Evolutionary conservation across 2,797 vertebrate species (phyloP).

Genomic region (Enteromius treurensis): DNA sequence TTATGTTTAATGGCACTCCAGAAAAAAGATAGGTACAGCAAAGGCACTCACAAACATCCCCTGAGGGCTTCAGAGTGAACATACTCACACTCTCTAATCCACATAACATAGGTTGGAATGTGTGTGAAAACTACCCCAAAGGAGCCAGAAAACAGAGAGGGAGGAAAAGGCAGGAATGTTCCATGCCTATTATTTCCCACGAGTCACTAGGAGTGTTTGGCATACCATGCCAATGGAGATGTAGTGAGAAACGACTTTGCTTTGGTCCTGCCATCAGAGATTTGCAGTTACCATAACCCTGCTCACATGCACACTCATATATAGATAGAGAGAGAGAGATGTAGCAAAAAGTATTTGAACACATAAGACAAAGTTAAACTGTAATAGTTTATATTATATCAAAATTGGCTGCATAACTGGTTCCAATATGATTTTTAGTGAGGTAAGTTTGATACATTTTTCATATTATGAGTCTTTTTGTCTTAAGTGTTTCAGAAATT

Average conservation of each 20-base stretch:
- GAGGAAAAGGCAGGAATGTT: conserved; percentile 65
- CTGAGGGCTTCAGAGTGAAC: conserved; percentile 27
- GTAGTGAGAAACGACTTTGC: conserved; percentile 37
- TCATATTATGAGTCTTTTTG: neutral
- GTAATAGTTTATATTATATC: neutral
- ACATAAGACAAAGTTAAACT: neutral
- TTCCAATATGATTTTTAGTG: neutral
- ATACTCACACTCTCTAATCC: conserved; percentile 41
- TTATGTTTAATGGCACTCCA: conserved; percentile 18
- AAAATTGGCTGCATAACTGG: neutral
- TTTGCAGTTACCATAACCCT: conserved; percentile 34
- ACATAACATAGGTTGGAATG: conserved; percentile 58
- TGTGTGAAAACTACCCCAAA: conserved; percentile 65
- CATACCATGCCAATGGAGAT: conserved; percentile 36
- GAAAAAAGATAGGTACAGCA: conserved; percentile 3
- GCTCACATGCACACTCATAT: neutral
- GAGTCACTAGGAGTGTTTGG: conserved; percentile 54
- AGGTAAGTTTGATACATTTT: neutral
- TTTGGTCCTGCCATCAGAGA: conserved; percentile 29
- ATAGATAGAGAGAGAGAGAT: neutral
- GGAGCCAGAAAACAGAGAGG: conserved; percentile 55
- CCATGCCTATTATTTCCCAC: conserved; percentile 64
- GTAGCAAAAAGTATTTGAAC: neutral
- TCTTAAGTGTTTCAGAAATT: neutral
- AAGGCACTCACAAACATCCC: conserved; percentile 19